Evolutionary conservation across 1,140 invertebrate species (phyloP).

Genomic region (Drosophila truncata): DNA sequence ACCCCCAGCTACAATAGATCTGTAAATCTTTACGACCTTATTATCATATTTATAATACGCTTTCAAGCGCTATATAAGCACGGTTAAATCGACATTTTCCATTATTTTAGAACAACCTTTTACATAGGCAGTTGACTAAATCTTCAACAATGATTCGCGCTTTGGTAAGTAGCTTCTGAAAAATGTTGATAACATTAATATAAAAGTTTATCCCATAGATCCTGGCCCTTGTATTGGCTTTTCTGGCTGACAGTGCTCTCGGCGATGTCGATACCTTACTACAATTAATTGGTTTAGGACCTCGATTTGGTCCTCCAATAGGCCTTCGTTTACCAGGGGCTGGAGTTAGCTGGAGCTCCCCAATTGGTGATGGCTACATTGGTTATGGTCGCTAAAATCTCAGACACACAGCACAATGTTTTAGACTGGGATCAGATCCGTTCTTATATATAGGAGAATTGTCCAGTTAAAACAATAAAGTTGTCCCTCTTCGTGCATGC

Average conservation of each 20-base stretch:
- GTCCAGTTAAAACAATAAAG: conserved; percentile 5
- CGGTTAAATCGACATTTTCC: background rate
- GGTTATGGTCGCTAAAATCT: conserved; percentile 14
- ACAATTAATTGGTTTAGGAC: background rate
- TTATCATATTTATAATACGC: conserved; percentile 5
- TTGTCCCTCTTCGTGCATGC: background rate
- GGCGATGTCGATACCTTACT: conserved; percentile 5
- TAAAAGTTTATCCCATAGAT: conserved; percentile 4
- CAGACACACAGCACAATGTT: background rate
- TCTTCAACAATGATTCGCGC: conserved; percentile 4
- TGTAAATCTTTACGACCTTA: conserved; percentile 1
- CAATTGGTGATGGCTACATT: background rate
- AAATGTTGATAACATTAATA: background rate
- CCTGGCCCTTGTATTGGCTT: conserved; percentile 25
- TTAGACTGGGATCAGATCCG: background rate
- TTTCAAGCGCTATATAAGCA: conserved; percentile 22
- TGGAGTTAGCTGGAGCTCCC: conserved; percentile 2
- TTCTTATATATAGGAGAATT: background rate
- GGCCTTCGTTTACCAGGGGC: background rate
- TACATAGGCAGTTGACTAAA: background rate
- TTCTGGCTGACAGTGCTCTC: conserved; percentile 29
- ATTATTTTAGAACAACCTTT: background rate
- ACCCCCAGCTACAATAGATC: background rate
- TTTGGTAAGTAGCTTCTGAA: background rate
- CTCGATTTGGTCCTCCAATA: background rate